These are phyloP conservation scores for Drosophila truncata DNA, from an alignment of 1,140 invertebrate genomes.

Conservation along the genomic window DNA sequence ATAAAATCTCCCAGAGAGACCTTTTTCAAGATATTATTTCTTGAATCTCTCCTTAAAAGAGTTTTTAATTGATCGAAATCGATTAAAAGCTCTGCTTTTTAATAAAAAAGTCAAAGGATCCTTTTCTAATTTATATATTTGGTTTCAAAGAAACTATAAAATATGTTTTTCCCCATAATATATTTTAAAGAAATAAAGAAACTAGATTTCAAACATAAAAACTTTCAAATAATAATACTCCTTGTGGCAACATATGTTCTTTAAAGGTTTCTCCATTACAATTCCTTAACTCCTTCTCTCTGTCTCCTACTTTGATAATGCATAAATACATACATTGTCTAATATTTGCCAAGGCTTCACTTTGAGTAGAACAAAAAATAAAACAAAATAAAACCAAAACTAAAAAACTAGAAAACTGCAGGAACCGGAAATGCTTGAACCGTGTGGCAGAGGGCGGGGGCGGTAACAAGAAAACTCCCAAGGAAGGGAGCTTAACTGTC, in stretches of 20 bases:
- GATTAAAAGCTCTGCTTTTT: too few species aligned
- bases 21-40: too few species aligned
- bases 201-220: not conserved
- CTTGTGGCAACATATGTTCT: slow-evolving; percentile 7
- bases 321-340: slow-evolving; percentile 76
- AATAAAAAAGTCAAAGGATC: not conserved
- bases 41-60: too few species aligned
- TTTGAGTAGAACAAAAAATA: slow-evolving; percentile 4
- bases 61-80: too few species aligned
- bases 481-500: slow-evolving; percentile 62
- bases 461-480: not conserved
- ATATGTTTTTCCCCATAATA: not conserved
- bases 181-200: too few species aligned
- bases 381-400: slow-evolving; percentile 13
- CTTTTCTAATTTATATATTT: not conserved
- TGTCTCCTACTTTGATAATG: slow-evolving; percentile 46
- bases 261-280: slow-evolving; percentile 14
- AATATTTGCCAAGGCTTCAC: slow-evolving; percentile 61
- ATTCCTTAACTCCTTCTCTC: not conserved
- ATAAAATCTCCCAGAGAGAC: too few species aligned
- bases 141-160: too few species aligned
- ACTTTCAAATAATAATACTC: not conserved
- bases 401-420: slow-evolving; percentile 30
- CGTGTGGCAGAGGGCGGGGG: not conserved
- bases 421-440: slow-evolving; percentile 24